phyloP scores from a whole-genome alignment of 2,113 vertebrate species.

The Thamnaconus septentrionalis region DNA sequence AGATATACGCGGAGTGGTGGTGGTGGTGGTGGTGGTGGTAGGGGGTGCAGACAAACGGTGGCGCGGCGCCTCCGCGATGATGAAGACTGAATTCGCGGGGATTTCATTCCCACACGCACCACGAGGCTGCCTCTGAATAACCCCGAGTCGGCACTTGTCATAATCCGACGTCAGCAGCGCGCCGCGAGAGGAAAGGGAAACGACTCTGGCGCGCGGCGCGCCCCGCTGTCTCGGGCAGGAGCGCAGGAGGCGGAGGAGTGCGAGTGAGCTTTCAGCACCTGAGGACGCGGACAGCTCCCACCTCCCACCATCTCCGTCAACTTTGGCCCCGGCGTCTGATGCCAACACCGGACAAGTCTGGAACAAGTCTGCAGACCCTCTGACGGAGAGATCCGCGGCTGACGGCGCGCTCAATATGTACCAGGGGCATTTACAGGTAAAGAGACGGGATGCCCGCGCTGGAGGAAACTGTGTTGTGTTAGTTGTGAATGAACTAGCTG shows the following conservation, averaged over 20 bases:
- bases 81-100: slow-evolving; percentile 28
- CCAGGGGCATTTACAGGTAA: slow-evolving; percentile 85
- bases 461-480: background rate
- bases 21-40: background rate
- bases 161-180: slow-evolving; percentile 4
- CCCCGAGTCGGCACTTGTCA: slow-evolving; percentile 1
- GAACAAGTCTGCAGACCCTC: slow-evolving; percentile 54
- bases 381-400: slow-evolving; percentile 53
- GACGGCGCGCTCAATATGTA: slow-evolving; percentile 79
- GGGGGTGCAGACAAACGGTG: background rate
- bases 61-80: slow-evolving; percentile 5
- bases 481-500: slow-evolving; percentile 9
- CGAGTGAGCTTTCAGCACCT: slow-evolving; percentile 66
- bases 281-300: slow-evolving; percentile 66
- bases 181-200: slow-evolving; percentile 13
- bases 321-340: slow-evolving; percentile 39
- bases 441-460: slow-evolving; percentile 3
- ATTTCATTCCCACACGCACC: background rate
- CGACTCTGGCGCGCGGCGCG: slow-evolving; percentile 23
- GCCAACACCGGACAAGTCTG: slow-evolving; percentile 45
- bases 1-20: slow-evolving; percentile 7
- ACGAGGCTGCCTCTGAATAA: background rate
- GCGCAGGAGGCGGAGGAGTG: slow-evolving; percentile 2
- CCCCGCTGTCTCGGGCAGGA: slow-evolving; percentile 23
- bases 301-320: slow-evolving; percentile 5